Evolutionary conservation across 2,888 invertebrate genomes (phyloP).

Genomic region (Euphydryas editha): DNA sequence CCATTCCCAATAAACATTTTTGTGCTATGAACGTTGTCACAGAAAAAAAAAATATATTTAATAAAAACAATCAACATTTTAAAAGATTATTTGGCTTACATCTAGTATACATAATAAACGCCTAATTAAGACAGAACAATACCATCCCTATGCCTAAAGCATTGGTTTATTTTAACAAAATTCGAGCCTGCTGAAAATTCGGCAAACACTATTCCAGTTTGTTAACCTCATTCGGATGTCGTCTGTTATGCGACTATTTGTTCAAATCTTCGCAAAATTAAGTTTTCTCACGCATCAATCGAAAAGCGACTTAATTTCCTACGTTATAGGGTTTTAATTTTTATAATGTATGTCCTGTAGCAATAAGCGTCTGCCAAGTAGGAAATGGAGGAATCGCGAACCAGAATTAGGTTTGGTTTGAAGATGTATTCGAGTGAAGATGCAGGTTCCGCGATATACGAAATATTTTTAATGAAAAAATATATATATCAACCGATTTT

Average conservation of each 20-base stretch:
- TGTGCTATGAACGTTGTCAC: too few species aligned
- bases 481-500: too few species aligned
- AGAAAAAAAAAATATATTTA: too few species aligned
- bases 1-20: too few species aligned
- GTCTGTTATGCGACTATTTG: slow-evolving; percentile 45
- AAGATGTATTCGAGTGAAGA: slow-evolving; percentile 41
- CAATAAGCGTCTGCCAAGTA: slow-evolving; percentile 41
- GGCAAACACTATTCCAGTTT: slow-evolving; percentile 44
- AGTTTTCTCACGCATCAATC: slow-evolving; percentile 11
- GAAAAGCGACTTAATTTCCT: slow-evolving; percentile 27
- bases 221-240: slow-evolving; percentile 45
- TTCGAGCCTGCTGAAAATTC: slow-evolving; percentile 32
- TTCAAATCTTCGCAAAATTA: slow-evolving; percentile 44
- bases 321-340: slow-evolving; percentile 24
- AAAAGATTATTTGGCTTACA: background rate
- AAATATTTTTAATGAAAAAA: slow-evolving; percentile 13
- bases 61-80: background rate
- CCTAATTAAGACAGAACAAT: slow-evolving; percentile 8
- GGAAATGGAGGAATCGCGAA: slow-evolving; percentile 47
- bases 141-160: background rate
- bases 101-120: background rate
- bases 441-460: slow-evolving; percentile 17
- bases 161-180: slow-evolving; percentile 29
- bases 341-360: slow-evolving; percentile 7
- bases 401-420: slow-evolving; percentile 49